Percentiles rank a stretch among this genome's conserved stretches.
Conservation (phyloP, 2,113 vertebrate species). For the Corythornis madagascariensis region DNA sequence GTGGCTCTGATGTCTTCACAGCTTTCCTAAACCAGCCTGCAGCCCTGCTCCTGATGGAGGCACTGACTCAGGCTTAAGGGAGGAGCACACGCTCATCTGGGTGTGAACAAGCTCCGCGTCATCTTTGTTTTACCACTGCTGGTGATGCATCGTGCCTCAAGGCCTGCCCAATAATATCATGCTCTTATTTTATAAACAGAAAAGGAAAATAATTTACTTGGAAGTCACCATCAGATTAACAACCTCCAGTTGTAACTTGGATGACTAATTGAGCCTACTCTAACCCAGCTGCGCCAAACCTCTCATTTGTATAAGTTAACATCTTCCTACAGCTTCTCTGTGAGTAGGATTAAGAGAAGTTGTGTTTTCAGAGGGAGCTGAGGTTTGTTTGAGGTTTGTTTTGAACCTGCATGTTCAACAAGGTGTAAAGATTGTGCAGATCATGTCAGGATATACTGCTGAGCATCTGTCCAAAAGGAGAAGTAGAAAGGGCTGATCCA, state of each 20-base stretch:
- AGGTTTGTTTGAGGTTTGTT: conserved; percentile 24
- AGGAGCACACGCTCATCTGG: not conserved
- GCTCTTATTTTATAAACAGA: conserved; percentile 45
- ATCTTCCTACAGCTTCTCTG: not conserved
- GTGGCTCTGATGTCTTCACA: not conserved
- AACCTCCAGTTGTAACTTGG: conserved; percentile 20
- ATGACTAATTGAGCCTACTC: conserved; percentile 8
- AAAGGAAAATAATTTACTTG: conserved; percentile 21
- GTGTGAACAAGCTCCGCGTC: not conserved
- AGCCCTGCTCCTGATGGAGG: not conserved
- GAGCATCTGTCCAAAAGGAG: not conserved
- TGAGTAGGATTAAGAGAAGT: conserved; percentile 2
- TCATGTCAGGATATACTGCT: not conserved
- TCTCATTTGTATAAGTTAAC: conserved; percentile 1
- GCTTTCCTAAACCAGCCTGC: not conserved
- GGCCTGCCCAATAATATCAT: not conserved
- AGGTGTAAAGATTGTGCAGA: not conserved
- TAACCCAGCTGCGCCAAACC: not conserved
- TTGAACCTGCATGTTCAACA: not conserved
- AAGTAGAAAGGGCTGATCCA: not conserved
- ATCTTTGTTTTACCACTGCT: not conserved
- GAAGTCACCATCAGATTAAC: conserved; percentile 12
- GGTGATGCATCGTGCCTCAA: not conserved
- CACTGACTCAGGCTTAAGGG: not conserved
- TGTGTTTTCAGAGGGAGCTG: not conserved